Evolutionary conservation across 2,113 vertebrate genomes (phyloP).

Genomic region (Mustelus asterias): DNA sequence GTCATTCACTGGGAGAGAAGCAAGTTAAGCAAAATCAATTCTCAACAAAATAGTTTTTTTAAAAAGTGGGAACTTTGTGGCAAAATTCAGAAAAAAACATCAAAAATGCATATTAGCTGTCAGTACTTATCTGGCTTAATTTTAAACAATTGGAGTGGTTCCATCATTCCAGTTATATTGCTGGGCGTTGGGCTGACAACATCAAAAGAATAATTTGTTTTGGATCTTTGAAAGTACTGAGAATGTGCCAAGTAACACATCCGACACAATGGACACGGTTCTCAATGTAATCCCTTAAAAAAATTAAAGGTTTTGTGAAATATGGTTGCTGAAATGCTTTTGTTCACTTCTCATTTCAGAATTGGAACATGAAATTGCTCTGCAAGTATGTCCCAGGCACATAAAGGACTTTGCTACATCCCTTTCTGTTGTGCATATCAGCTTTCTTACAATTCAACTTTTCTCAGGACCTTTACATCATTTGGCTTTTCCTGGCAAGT

Average conservation of each 20-base stretch:
- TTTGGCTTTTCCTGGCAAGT: not conserved
- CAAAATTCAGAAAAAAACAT: not conserved
- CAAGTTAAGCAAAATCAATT: not conserved
- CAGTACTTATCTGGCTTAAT: not conserved
- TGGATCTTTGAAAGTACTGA: not conserved
- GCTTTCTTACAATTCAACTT: constrained; percentile 12
- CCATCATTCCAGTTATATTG: not conserved
- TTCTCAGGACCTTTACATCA: not conserved
- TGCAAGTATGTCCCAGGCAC: not conserved
- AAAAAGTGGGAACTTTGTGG: not conserved
- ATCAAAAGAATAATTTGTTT: not conserved
- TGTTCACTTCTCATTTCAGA: not conserved
- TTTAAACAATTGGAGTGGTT: not conserved
- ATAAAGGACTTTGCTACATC: not conserved
- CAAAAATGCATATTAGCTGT: not conserved
- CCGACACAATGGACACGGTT: not conserved
- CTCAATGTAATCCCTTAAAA: not conserved
- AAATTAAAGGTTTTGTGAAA: not conserved
- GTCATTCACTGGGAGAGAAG: not conserved
- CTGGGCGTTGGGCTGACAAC: not conserved
- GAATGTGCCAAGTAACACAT: not conserved
- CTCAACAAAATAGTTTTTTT: not conserved
- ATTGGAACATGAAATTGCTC: not conserved
- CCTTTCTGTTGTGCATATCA: not conserved
- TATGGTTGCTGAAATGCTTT: not conserved